Evolutionary conservation across 2,113 vertebrate genomes (phyloP).

Genomic region (Rhegmatorhina hoffmannsi): DNA sequence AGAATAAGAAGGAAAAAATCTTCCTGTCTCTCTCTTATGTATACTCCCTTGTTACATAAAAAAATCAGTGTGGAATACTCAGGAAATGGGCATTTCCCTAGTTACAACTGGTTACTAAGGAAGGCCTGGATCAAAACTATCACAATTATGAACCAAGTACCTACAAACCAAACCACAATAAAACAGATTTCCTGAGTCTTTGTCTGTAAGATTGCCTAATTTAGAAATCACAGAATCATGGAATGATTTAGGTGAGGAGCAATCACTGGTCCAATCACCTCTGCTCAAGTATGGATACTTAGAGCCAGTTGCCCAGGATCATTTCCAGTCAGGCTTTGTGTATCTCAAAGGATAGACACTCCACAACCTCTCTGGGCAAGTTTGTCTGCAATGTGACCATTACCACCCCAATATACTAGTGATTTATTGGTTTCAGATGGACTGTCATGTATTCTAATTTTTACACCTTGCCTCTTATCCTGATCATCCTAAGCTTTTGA

Average conservation of each 20-base stretch:
- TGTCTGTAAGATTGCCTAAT: background rate
- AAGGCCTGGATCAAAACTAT: too few species aligned
- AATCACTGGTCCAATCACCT: background rate
- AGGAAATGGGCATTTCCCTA: too few species aligned
- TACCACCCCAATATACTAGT: background rate
- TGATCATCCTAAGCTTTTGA: background rate
- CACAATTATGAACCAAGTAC: background rate
- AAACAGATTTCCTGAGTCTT: background rate
- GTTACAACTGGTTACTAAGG: too few species aligned
- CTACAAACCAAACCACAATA: background rate
- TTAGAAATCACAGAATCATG: background rate
- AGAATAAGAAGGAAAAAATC: too few species aligned
- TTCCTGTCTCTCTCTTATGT: too few species aligned
- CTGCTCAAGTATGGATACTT: background rate
- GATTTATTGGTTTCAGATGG: background rate
- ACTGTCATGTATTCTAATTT: background rate
- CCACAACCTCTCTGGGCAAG: background rate
- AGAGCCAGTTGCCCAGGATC: rapidly evolving
- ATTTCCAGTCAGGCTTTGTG: background rate
- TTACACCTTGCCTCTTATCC: background rate
- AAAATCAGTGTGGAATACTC: too few species aligned
- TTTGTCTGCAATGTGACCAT: background rate
- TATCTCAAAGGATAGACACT: background rate
- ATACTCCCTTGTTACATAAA: too few species aligned
- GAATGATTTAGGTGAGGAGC: background rate